Evolutionary conservation across 2,113 vertebrate species (phyloP).

Genomic region (Indicator indicator): DNA sequence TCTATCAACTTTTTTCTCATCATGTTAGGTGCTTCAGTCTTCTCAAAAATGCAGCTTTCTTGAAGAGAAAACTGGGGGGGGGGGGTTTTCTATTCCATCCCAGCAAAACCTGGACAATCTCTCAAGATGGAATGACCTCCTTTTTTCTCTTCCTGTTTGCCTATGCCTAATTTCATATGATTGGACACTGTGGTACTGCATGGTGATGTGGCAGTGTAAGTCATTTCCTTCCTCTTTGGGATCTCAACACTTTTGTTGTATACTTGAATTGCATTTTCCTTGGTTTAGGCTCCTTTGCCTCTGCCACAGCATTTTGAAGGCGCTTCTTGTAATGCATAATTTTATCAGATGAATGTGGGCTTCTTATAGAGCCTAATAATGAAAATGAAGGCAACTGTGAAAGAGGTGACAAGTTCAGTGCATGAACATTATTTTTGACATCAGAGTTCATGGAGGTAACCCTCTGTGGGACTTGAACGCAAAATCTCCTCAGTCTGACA

Average conservation of each 20-base stretch:
- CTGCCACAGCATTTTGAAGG: neutral
- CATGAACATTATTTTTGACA: neutral
- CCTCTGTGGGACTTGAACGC: neutral
- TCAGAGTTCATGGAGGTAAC: neutral
- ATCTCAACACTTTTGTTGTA: neutral
- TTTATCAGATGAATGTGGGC: neutral
- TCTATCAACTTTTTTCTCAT: neutral
- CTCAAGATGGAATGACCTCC: neutral
- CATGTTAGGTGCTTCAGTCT: neutral
- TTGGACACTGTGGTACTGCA: neutral
- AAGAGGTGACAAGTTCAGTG: neutral
- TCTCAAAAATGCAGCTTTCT: neutral
- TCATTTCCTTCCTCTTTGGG: neutral
- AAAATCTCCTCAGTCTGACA: neutral
- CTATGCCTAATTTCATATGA: neutral
- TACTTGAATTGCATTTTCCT: neutral
- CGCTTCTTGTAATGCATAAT: neutral
- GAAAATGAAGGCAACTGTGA: neutral
- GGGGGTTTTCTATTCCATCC: neutral
- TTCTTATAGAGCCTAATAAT: neutral
- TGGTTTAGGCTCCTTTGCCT: neutral
- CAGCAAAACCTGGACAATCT: neutral
- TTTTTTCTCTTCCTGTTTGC: neutral
- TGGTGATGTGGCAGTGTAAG: neutral
- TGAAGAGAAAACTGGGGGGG: neutral